Evolutionary conservation across 2,888 invertebrate species (phyloP).

Genomic region (Cheilosia vulpina): DNA sequence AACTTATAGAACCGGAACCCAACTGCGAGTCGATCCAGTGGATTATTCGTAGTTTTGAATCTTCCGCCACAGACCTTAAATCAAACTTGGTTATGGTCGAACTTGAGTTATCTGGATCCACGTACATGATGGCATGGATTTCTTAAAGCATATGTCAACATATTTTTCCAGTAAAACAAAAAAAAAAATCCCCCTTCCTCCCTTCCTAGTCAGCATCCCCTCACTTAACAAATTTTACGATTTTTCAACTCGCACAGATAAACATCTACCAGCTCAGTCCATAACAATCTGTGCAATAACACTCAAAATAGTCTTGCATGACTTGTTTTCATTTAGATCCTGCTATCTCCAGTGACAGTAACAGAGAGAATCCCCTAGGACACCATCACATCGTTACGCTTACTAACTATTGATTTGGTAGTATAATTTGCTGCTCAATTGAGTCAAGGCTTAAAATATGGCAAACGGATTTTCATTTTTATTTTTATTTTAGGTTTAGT

Average conservation of each 20-base stretch:
- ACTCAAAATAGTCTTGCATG: slow-evolving; percentile 22
- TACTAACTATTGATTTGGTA: slow-evolving; percentile 57
- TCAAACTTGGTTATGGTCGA: too few relatives aligned
- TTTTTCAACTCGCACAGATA: background rate
- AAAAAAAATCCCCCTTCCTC: too few relatives aligned
- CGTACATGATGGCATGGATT: too few relatives aligned
- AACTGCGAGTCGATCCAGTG: too few relatives aligned
- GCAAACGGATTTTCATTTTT: slow-evolving; percentile 23
- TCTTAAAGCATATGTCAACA: too few relatives aligned
- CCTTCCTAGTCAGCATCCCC: background rate
- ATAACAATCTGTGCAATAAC: slow-evolving; percentile 20
- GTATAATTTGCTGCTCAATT: slow-evolving; percentile 67
- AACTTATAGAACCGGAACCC: too few relatives aligned
- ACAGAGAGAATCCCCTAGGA: slow-evolving; percentile 2
- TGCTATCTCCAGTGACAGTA: background rate
- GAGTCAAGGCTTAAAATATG: slow-evolving; percentile 46
- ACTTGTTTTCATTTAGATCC: slow-evolving; percentile 15
- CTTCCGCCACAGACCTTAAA: too few relatives aligned
- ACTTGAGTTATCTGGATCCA: too few relatives aligned
- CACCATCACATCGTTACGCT: slow-evolving; percentile 37
- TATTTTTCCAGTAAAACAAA: too few relatives aligned
- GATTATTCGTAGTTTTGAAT: too few relatives aligned
- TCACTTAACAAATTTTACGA: background rate
- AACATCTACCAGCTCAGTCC: background rate
- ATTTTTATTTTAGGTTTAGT: slow-evolving; percentile 22